Evolutionary conservation across 2,113 vertebrate genomes (phyloP), one percentile per base, ranked within the genome.

Genomic region (Epinephelus cyanopodus): DNA sequence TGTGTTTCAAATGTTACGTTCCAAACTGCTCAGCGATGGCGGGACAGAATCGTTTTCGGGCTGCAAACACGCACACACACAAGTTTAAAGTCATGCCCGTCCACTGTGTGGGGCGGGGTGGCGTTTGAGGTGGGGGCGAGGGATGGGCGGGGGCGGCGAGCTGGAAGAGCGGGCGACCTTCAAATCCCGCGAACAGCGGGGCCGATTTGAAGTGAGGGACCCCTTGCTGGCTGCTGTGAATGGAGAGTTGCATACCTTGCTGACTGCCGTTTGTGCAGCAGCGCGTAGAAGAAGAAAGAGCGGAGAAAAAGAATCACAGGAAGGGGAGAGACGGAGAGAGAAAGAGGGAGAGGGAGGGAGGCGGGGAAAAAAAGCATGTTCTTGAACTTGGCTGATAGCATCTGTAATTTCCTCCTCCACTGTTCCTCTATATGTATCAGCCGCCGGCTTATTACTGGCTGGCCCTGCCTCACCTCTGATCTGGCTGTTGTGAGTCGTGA

Each of bases 351-450:
- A n/a, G 68, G 33, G 69, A 52, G 74, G 6, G 50, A 4, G 52
- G 18, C 29, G 15, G 12, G 19, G 6, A 21, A 50, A 50, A 71
- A 62, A 73, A 81, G 17, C 77, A 74, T 87, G 85, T 87, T 89
- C 93, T 90, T 93, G 87, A 93, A 94, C 89, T 92, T 93, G 87
- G 72, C 90, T 83, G 87, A 94, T 89, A 89, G 78, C 82, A 92
- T 92, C 90, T 94, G 93, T 81, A 90, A 90, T 93, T 93, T 93
- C 92, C 92, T 92, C 76, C 85, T 79, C 56, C 66, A 53, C 66
- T 87, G 79, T 77, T 72, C 65, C 63, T 75, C 64, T 83, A 60
- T 89, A 74, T 83, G 75, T 85, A 82, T 83, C 68, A 79, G 64
- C 74, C 58, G 13, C 70, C 65, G 67, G 64, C 62, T 82, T 69